phyloP scores from a whole-genome alignment of 1,140 invertebrate genomes.

The Cotesia vestalis region DNA sequence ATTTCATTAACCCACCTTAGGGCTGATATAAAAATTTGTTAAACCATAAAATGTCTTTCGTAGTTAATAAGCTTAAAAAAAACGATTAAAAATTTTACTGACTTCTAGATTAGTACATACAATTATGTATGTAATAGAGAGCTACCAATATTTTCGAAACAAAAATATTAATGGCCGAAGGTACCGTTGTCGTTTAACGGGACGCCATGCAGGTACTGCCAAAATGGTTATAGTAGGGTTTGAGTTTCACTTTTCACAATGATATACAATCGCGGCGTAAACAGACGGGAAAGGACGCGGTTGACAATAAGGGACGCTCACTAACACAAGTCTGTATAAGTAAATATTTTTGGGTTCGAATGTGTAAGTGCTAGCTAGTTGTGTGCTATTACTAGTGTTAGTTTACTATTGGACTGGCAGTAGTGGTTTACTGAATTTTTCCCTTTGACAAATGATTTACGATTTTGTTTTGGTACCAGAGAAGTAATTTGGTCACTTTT shows the following conservation, averaged over 20 bases:
- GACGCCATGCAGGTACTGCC: neutral
- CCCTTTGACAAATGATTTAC: constrained; percentile 43
- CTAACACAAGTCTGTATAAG: constrained; percentile 14
- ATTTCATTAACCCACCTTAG: too few species aligned
- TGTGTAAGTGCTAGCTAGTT: too few species aligned
- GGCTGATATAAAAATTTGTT: too few species aligned
- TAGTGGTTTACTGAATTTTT: constrained; percentile 45
- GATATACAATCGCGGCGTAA: constrained; percentile 16
- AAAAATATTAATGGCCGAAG: neutral
- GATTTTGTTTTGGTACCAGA: constrained; percentile 27
- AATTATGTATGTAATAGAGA: too few species aligned
- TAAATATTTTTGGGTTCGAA: too few species aligned
- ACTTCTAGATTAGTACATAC: too few species aligned
- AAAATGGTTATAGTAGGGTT: constrained; percentile 1
- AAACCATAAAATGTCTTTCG: too few species aligned
- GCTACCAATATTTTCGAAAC: neutral
- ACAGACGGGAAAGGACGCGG: constrained; percentile 6
- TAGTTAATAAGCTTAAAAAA: too few species aligned
- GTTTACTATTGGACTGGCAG: constrained; percentile 38
- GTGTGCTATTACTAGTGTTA: constrained; percentile 30
- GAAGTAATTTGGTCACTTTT: constrained; percentile 8
- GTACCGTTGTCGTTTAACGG: neutral
- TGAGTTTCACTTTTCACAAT: constrained; percentile 27
- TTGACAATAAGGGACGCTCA: constrained; percentile 11
- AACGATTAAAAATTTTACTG: too few species aligned